Base-by-base conservation (phyloP, 2,888 invertebrate genomes). In the Lamproptera curius region DNA sequence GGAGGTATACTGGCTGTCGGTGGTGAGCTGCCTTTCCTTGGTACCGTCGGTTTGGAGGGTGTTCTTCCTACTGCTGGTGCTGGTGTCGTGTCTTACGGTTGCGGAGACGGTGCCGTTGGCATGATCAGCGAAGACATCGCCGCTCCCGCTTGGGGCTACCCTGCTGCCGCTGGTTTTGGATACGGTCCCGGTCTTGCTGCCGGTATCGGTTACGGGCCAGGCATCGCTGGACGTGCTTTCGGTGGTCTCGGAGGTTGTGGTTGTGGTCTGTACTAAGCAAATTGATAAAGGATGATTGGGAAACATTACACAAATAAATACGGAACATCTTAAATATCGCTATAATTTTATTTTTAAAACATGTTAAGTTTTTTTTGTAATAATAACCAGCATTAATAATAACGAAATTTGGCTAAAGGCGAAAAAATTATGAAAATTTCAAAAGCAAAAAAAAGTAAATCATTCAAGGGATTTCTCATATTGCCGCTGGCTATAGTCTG, bases 81-180 rank as follows among this genome's bases (percentile, higher is more conserved):
- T 28, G 73, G 71, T 39, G 56, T 59, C 3, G 61, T 63, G 2
- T 51, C 59, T 16, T 67, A 65, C 42, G 57, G 63, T 11, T 63
- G 62, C 43, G 76, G 77, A 1, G 59, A 62, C 47, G 73, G 73
- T 0, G 60, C 53, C 4, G 60, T 65, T 1, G 70, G 65, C 28
- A 28, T 28, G 28, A 9, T 36, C n/a, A 36, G 36, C n/a, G 15
- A 36, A 16, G 15, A 38, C 16, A 31, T 14, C 28, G 11, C 14
- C 15, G 31, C 16, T 33, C 2, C 15, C 13, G 34, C 11, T 37
- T 35, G 35, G 13, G 15, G 20, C 20, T 20, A 20, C 20, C 20
- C 20, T 6, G 20, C 28, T 2, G 28, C 28, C 28, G 28, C 28
- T 28, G 28, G 28, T 28, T n/a, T 17, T 2, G 36, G 11, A 8